phyloP scores from a whole-genome alignment of 2,797 vertebrate species.

The Myripristis jacobus region DNA sequence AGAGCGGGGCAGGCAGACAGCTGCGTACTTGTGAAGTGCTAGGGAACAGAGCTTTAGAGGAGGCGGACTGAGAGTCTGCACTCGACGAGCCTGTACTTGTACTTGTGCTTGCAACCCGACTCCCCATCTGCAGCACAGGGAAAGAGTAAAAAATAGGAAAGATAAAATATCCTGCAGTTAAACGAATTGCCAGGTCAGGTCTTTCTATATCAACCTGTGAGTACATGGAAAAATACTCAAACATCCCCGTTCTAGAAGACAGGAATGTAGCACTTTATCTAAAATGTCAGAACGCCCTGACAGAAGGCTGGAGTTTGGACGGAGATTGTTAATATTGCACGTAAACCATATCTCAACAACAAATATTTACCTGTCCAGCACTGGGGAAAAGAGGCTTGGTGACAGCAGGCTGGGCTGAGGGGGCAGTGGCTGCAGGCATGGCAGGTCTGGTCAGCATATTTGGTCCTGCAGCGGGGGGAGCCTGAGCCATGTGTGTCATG shows the following conservation, averaged over 20 bases:
- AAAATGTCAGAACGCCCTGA: too few species aligned
- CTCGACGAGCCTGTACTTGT: constrained; percentile 85
- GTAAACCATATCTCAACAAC: background rate
- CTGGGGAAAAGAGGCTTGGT: constrained; percentile 95
- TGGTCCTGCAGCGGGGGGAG: constrained; percentile 79
- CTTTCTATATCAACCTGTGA: background rate
- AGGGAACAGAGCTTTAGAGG: constrained; percentile 94
- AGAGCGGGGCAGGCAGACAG: constrained; percentile 43
- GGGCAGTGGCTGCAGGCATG: constrained; percentile 56
- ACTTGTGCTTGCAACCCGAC: constrained; percentile 87
- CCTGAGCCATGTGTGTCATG: constrained; percentile 90
- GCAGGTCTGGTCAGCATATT: constrained; percentile 87
- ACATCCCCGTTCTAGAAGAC: constrained; percentile 4
- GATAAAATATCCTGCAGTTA: constrained; percentile 72
- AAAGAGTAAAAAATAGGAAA: constrained; percentile 87
- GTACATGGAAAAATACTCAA: background rate
- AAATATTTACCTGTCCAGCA: constrained; percentile 92
- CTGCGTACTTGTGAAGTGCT: constrained; percentile 93
- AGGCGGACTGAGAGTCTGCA: constrained; percentile 91
- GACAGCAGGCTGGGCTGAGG: constrained; percentile 85
- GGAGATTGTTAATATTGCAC: background rate
- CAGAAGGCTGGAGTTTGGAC: background rate
- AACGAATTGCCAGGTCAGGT: background rate
- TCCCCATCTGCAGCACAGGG: constrained; percentile 95
- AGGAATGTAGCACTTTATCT: background rate